phyloP scores from a whole-genome alignment of 1,140 invertebrate genomes.

The Danaus melanippus region DNA sequence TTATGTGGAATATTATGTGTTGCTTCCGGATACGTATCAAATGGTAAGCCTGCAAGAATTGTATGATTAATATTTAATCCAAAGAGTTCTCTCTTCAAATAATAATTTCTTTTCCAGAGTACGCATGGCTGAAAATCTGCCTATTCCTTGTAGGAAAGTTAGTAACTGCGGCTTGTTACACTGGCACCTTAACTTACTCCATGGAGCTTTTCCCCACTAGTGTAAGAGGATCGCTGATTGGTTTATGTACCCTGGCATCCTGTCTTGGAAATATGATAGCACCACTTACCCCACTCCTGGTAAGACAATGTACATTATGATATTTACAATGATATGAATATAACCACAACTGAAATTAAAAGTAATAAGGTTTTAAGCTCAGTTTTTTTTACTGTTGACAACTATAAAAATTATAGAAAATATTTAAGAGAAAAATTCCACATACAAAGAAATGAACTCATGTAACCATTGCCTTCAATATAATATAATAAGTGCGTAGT shows the following conservation, averaged over 20 bases:
- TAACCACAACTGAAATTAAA: too few species aligned
- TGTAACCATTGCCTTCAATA: too few species aligned
- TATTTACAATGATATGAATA: too few species aligned
- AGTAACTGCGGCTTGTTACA: conserved; percentile 78
- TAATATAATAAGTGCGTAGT: too few species aligned
- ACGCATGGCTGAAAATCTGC: conserved; percentile 54
- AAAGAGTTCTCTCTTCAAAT: too few species aligned
- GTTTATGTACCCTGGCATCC: conserved; percentile 78
- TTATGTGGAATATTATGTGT: conserved; percentile 66
- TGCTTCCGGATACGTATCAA: conserved; percentile 32
- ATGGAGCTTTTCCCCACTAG: conserved; percentile 82
- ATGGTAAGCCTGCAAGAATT: conserved; percentile 28
- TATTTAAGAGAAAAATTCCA: too few species aligned
- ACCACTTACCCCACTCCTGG: conserved; percentile 79
- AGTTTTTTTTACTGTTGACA: too few species aligned
- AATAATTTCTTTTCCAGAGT: conserved; percentile 26
- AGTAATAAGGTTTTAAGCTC: too few species aligned
- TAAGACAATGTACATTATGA: conserved; percentile 29
- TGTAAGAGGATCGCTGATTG: conserved; percentile 77
- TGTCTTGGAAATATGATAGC: conserved; percentile 81
- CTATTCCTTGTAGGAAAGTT: conserved; percentile 82
- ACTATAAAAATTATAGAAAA: too few species aligned
- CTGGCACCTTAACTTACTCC: conserved; percentile 78
- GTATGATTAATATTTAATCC: too few species aligned
- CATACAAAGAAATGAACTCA: too few species aligned